Evolutionary conservation across 2,888 invertebrate genomes (phyloP).

Genomic region (Saturnia pavonia): DNA sequence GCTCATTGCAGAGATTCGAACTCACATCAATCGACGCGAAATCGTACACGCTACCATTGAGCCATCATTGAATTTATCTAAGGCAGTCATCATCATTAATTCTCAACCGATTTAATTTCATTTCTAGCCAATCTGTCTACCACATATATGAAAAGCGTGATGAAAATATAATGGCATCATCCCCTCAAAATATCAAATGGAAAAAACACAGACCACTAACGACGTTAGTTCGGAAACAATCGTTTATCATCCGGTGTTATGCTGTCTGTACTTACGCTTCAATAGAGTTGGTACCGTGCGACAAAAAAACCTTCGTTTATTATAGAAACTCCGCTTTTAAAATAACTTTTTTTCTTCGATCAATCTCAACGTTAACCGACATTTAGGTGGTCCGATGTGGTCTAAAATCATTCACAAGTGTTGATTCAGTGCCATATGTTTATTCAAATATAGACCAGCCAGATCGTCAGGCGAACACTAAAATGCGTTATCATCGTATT

Average conservation of each 20-base stretch:
- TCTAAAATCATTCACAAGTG: too few relatives aligned
- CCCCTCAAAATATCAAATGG: slow-evolving; percentile 24
- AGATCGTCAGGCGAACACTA: too few relatives aligned
- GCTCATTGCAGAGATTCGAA: too few relatives aligned
- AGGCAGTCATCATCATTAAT: too few relatives aligned
- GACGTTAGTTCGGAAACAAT: slow-evolving; percentile 68
- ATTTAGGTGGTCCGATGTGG: background rate
- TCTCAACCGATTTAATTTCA: background rate
- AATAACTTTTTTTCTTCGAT: background rate
- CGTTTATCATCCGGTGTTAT: slow-evolving; percentile 65
- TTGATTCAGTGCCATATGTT: too few relatives aligned
- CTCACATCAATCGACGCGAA: too few relatives aligned
- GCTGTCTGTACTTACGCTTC: slow-evolving; percentile 47
- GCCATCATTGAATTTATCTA: too few relatives aligned
- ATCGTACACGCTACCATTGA: too few relatives aligned
- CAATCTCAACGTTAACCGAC: background rate
- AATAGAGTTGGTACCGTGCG: slow-evolving; percentile 52
- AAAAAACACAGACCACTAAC: slow-evolving; percentile 54
- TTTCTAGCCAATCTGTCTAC: background rate
- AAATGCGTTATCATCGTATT: too few relatives aligned
- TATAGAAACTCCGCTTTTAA: background rate
- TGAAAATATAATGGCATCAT: slow-evolving; percentile 18
- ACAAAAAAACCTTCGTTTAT: slow-evolving; percentile 4
- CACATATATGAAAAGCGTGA: background rate
- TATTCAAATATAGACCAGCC: too few relatives aligned